These are phyloP conservation scores for Catalaphyllia jardinei DNA, from an alignment of 64 coral and sea anemone species.

Conservation along the genomic window DNA sequence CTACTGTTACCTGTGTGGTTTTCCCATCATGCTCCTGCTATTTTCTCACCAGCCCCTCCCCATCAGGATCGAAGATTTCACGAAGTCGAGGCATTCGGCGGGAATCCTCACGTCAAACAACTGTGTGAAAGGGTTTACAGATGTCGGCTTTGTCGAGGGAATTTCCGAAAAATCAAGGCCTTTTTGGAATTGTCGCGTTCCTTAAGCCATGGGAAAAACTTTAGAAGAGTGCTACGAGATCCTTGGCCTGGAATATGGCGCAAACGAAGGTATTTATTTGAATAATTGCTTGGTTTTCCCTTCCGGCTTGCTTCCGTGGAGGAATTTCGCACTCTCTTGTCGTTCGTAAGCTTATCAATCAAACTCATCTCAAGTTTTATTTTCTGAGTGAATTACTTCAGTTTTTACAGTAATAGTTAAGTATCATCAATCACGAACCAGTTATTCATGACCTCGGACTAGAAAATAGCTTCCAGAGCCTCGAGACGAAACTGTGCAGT, in stretches of 20 bases:
- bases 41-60: background rate
- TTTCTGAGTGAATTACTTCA: no score
- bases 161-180: background rate
- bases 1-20: no score
- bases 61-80: background rate
- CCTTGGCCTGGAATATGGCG: constrained; percentile 9
- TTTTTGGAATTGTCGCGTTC: background rate
- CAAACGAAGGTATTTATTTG: constrained; percentile 10
- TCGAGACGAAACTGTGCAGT: no score
- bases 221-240: constrained; percentile 30
- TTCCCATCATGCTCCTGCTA: background rate
- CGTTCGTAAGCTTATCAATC: background rate
- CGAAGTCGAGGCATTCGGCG: background rate
- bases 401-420: no score
- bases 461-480: no score
- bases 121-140: background rate
- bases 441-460: no score
- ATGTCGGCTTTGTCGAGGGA: background rate
- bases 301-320: background rate
- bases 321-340: background rate
- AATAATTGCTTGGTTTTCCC: background rate
- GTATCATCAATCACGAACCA: no score
- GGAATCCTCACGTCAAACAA: background rate
- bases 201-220: constrained; percentile 14
- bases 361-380: background rate